A percentile compares a stretch with the other conserved stretches of the same genome.
Conservation (phyloP, 2,888 invertebrate genomes). For the Pterobdella sp. region DNA sequence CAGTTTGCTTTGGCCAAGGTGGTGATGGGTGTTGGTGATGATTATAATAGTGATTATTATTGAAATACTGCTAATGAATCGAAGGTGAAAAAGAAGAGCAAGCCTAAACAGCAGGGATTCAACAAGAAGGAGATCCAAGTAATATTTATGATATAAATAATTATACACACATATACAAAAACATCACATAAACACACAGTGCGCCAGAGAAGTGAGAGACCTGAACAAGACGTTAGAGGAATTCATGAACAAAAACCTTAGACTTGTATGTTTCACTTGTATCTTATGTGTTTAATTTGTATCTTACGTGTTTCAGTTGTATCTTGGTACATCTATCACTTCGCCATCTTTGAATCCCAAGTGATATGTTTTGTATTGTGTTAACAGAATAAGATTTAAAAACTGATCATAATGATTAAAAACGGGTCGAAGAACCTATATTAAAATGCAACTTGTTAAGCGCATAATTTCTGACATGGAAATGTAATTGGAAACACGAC, state of each 20-base stretch:
- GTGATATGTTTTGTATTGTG: too few relatives aligned
- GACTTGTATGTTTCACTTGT: constrained; percentile 36
- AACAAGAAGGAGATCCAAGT: constrained; percentile 47
- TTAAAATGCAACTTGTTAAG: too few relatives aligned
- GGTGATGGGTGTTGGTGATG: constrained; percentile 11
- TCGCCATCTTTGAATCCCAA: too few relatives aligned
- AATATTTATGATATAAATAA: too few relatives aligned
- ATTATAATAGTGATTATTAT: background rate
- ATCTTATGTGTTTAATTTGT: background rate
- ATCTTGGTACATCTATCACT: too few relatives aligned
- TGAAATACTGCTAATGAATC: background rate
- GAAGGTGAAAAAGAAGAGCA: constrained; percentile 23
- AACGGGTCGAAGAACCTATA: too few relatives aligned
- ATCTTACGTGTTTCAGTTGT: too few relatives aligned
- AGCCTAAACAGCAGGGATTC: constrained; percentile 39
- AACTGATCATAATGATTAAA: too few relatives aligned
- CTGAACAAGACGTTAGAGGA: constrained; percentile 45
- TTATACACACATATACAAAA: background rate
- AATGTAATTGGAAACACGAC: too few relatives aligned
- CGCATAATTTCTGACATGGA: too few relatives aligned
- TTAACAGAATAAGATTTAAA: too few relatives aligned
- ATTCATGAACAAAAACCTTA: constrained; percentile 43
- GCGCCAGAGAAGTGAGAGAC: constrained; percentile 42
- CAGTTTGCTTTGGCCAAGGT: constrained; percentile 44
- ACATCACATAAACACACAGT: constrained; percentile 39